Percentiles rank a stretch among this genome's conserved stretches.
These are phyloP conservation scores for Masticophis lateralis DNA, from an alignment of 2,797 vertebrate species.

Conservation along the genomic window DNA sequence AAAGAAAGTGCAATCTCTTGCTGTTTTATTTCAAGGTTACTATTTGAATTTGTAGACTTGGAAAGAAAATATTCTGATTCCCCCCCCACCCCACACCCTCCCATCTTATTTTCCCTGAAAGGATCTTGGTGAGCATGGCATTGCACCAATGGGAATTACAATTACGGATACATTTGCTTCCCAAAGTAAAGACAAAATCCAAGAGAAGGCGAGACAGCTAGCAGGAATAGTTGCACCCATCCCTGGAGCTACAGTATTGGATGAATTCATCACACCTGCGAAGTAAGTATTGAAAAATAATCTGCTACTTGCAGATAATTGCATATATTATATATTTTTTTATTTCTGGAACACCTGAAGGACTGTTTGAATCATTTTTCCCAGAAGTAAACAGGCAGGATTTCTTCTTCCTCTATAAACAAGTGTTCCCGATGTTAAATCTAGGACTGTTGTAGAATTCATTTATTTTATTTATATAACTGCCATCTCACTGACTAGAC, in stretches of 20 bases:
- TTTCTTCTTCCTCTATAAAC: neutral
- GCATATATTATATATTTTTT: neutral
- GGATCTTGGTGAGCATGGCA: conserved; percentile 94
- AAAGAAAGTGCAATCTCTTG: neutral
- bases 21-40: neutral
- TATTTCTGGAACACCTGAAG: neutral
- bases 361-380: neutral
- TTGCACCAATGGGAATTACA: conserved; percentile 87
- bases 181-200: conserved; percentile 75
- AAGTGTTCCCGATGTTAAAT: neutral
- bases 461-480: neutral
- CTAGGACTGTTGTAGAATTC: neutral
- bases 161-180: conserved; percentile 88
- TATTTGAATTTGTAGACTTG: neutral
- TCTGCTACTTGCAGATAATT: neutral
- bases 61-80: neutral
- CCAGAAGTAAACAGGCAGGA: neutral
- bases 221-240: conserved; percentile 79
- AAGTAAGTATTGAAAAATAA: conserved; percentile 71
- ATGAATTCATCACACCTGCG: conserved; percentile 86
- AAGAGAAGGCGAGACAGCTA: conserved; percentile 83
- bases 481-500: neutral
- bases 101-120: conserved; percentile 54
- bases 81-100: neutral
- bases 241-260: conserved; percentile 85